Base-by-base conservation (phyloP, 2,797 vertebrate genomes). In the Etheostoma perlongum region DNA sequence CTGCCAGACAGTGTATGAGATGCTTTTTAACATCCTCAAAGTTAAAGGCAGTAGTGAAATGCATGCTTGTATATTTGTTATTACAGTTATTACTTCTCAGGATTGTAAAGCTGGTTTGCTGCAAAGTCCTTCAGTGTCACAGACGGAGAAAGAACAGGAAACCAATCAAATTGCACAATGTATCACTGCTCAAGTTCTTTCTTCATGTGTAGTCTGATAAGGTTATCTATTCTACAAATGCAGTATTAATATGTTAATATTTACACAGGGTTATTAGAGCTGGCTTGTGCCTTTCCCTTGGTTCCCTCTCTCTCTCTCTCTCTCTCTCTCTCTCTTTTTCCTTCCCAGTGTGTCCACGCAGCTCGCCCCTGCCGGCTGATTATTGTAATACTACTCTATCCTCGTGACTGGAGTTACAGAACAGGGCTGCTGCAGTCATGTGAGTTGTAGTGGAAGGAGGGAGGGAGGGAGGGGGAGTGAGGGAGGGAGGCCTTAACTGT, bases 401-500 rank as follows among this genome's bases (percentile, higher is more conserved):
- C 95, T 95, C 95, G 94, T 95, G 95, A 95, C 95, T 85, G 83
- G 91, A 92, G 93, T 94, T 94, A 93, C 86, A 91, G 92, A 93
- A 92, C 90, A 84, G 83, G 65, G 86, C 84, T 93, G 90, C 95
- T 95, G 93, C 96, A 94, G 96, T 97, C 97, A 97, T 96, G 96
- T 96, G 95, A 94, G 92, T 92, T 88, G 91, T 95, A 95, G 94
- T 91, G 93, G 79, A 87, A 88, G 78, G 82, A 77, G 84, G 79
- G 74, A 23, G 57, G 61, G 68, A 69, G 70, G 21, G 42, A 30
- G 48, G 59, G 59, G n/a, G n/a, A 70, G 72, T 83, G 86, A 76
- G 48, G 59, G 59, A 70, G 72, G 85, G 86, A 76, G 88, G 90
- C 92, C 89, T 89, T 77, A 47, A 63, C 25, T 2, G 1, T 92